These are phyloP conservation scores for Stenurella melanura DNA, from an alignment of 2,888 invertebrate genomes.

Conservation along the genomic window DNA sequence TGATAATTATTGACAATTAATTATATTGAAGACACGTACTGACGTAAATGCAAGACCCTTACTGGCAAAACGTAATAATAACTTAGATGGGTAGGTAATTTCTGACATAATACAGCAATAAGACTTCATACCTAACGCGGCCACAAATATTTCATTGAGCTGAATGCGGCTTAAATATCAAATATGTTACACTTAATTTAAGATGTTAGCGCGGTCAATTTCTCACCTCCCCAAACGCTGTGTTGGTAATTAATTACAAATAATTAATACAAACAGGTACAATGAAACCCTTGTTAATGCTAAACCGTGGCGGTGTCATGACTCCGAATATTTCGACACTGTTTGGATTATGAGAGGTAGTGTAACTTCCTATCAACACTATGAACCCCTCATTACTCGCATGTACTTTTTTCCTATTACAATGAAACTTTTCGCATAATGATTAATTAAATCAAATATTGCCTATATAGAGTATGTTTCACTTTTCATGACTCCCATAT, in stretches of 20 bases:
- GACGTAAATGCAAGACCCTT: no score
- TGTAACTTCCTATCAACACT: background rate
- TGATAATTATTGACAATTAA: no score
- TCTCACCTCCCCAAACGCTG: background rate
- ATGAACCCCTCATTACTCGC: no score
- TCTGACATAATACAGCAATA: background rate
- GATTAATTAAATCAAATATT: no score
- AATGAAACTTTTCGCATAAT: no score
- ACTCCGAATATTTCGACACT: background rate
- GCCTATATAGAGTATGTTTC: no score
- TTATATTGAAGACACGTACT: no score
- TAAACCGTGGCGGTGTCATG: background rate
- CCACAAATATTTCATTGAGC: background rate
- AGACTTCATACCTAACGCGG: no score
- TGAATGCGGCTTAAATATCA: background rate
- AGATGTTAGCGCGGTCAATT: slow-evolving; percentile 43
- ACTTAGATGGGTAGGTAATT: background rate
- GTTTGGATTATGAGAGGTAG: background rate
- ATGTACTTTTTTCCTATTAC: no score
- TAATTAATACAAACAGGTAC: slow-evolving; percentile 36
- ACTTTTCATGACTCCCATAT: no score
- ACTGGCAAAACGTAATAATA: no score
- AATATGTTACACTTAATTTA: slow-evolving; percentile 40
- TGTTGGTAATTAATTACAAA: slow-evolving; percentile 23
- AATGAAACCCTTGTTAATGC: slow-evolving; percentile 21